Conservation (phyloP, 2,797 vertebrate species). For the Sebastes oblongus region DNA sequence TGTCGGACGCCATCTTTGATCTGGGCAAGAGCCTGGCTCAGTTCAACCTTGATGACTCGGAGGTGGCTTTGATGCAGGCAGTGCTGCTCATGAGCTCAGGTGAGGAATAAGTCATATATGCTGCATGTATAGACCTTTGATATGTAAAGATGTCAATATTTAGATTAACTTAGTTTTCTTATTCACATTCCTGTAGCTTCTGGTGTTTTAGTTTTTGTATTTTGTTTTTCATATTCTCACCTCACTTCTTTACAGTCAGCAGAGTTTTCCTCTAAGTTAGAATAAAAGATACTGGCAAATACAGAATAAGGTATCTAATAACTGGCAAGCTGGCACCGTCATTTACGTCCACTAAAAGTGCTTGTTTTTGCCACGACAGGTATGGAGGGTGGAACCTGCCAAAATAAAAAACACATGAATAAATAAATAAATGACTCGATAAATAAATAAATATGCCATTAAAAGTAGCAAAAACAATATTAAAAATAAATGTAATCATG, state of each 20-base stretch:
- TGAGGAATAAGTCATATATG: conserved; percentile 4
- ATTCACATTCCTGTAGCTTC: not conserved
- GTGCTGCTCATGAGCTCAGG: conserved; percentile 97
- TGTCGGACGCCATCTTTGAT: conserved; percentile 95
- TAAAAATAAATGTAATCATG: no score
- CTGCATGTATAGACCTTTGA: not conserved
- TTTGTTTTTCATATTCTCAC: not conserved
- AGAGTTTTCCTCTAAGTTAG: not conserved
- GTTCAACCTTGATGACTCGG: conserved; percentile 93
- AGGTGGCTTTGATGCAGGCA: conserved; percentile 94
- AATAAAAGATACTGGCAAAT: not conserved
- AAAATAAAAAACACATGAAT: no score
- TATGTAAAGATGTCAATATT: not conserved
- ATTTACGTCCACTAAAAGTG: no score
- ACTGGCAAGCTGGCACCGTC: not conserved
- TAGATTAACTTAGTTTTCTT: not conserved
- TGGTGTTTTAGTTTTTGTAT: not conserved
- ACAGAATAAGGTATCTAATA: conserved; percentile 32
- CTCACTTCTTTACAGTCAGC: not conserved
- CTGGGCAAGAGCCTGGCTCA: conserved; percentile 94
- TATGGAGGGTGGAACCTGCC: no score
- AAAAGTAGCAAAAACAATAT: no score
- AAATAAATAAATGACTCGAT: no score
- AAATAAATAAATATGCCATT: no score
- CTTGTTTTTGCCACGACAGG: no score